Evolutionary conservation across 2,888 invertebrate genomes (phyloP), one percentile per base, ranked within the genome.

Genomic region (Leucoma salicis): DNA sequence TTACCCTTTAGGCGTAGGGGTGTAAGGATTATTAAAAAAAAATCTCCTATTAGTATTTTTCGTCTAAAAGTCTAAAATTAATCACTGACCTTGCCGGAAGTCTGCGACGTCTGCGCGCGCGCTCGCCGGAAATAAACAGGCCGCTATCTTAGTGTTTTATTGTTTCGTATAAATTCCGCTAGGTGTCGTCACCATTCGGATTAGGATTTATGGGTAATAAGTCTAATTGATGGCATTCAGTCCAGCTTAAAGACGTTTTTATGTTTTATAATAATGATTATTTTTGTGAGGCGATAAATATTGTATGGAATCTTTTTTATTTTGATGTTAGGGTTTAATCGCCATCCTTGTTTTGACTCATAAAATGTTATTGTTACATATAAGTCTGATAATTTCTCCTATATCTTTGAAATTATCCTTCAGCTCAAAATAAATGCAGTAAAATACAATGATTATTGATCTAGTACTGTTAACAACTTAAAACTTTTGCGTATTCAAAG

Each of bases 1-100:
- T n/a, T n/a, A n/a, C n/a, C n/a, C n/a, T n/a, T n/a, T n/a, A n/a
- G n/a, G n/a, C n/a, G n/a, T n/a, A n/a, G n/a, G n/a, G n/a, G n/a
- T n/a, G n/a, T n/a, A n/a, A n/a, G n/a, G n/a, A n/a, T n/a, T n/a
- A 39, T 39, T 50, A 21, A 6, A 21, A 2, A 16, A 3, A 8
- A 21, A 1, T 8, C 5, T 21, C 21, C 6, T 2, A 5, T 21
- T 6, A 21, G 1, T 21, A 8, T 21, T 21, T 21, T 21, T 21
- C 57, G 32, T 53, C 57, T 58, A 56, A 56, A 53, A 53, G 53
- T 56, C 57, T 58, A 56, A 56, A 53, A 53, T 50, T 56, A 45
- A 57, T 46, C 59, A 57, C 41, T 58, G 60, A 58, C 60, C 60
- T 58, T 58, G 60, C 60, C 58, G 60, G 60, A 59, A 57, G 48